Conservation (phyloP, 2,113 vertebrate genomes). For the Solea solea region DNA sequence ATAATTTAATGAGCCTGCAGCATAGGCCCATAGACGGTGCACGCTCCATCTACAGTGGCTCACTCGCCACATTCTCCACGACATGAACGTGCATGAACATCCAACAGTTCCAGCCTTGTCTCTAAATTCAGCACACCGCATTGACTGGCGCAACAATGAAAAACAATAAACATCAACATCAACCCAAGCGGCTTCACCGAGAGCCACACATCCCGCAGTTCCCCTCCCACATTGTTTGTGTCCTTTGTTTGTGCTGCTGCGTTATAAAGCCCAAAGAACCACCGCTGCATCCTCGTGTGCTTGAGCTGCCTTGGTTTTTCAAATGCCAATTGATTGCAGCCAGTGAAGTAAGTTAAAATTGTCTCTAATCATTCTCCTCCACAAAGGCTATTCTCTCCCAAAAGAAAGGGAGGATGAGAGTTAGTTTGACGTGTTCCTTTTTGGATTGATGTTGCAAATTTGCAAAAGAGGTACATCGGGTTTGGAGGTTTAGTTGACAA, state of each 20-base stretch:
- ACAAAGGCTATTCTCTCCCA: conserved; percentile 58
- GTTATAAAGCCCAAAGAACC: conserved; percentile 15
- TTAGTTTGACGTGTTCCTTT: conserved; percentile 26
- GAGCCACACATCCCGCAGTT: conserved; percentile 18
- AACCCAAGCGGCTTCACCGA: conserved; percentile 44
- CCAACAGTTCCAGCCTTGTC: conserved; percentile 16
- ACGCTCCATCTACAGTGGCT: not conserved
- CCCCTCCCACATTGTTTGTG: conserved; percentile 33
- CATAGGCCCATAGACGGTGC: not conserved
- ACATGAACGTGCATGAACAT: not conserved
- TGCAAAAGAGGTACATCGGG: conserved; percentile 10
- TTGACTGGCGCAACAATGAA: conserved; percentile 17
- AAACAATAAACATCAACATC: conserved; percentile 20
- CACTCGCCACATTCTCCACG: not conserved
- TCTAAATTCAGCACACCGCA: conserved; percentile 32
- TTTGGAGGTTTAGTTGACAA: conserved; percentile 32
- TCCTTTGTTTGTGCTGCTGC: conserved; percentile 40
- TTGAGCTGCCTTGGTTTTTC: conserved; percentile 25
- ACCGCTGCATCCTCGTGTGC: not conserved
- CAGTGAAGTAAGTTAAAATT: conserved; percentile 55
- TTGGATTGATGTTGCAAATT: conserved; percentile 17
- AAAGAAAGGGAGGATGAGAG: conserved; percentile 42
- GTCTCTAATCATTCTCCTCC: conserved; percentile 58
- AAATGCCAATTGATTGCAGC: conserved; percentile 27
- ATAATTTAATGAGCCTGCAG: conserved; percentile 9